phyloP scores from a whole-genome alignment of 2,797 vertebrate species.

The Kryptolebias ocellatus region DNA sequence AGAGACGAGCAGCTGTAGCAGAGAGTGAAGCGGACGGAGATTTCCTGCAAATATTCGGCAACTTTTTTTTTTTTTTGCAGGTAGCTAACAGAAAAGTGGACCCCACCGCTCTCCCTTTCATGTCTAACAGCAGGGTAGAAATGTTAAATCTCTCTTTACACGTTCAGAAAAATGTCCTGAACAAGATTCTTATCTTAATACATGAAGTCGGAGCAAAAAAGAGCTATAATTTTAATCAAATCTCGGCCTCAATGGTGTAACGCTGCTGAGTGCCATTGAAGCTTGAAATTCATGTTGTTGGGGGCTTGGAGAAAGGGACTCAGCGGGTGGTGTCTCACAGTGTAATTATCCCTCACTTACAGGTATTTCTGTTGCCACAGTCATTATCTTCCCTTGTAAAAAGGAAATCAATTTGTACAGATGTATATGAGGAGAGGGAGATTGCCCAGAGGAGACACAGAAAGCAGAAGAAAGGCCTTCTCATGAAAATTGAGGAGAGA shows the following conservation, averaged over 20 bases:
- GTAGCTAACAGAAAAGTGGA: constrained; percentile 63
- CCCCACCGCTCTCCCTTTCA: constrained; percentile 68
- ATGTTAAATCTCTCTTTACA: constrained; percentile 77
- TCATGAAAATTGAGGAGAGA: constrained; percentile 70
- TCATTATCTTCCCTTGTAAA: constrained; percentile 84
- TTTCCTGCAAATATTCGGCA: neutral
- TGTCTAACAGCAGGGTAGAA: constrained; percentile 72
- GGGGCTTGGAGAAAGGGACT: constrained; percentile 83
- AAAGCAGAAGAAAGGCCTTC: constrained; percentile 60
- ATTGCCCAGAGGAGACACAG: constrained; percentile 71
- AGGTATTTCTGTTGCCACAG: constrained; percentile 91
- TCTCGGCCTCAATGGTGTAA: constrained; percentile 85
- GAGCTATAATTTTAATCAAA: constrained; percentile 99
- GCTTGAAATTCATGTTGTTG: constrained; percentile 94
- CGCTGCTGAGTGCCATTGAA: constrained; percentile 87
- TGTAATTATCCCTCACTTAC: constrained; percentile 95
- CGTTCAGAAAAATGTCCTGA: constrained; percentile 83
- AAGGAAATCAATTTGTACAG: constrained; percentile 85
- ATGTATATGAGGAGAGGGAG: constrained; percentile 81
- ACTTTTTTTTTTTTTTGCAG: constrained; percentile 31
- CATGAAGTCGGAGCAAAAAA: constrained; percentile 91
- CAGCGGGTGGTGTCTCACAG: constrained; percentile 86
- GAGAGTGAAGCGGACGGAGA: neutral
- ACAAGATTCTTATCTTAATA: constrained; percentile 89
- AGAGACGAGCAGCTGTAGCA: constrained; percentile 1